Conservation (phyloP, 2,113 vertebrate genomes). For the Epinephelus fuscoguttatus region DNA sequence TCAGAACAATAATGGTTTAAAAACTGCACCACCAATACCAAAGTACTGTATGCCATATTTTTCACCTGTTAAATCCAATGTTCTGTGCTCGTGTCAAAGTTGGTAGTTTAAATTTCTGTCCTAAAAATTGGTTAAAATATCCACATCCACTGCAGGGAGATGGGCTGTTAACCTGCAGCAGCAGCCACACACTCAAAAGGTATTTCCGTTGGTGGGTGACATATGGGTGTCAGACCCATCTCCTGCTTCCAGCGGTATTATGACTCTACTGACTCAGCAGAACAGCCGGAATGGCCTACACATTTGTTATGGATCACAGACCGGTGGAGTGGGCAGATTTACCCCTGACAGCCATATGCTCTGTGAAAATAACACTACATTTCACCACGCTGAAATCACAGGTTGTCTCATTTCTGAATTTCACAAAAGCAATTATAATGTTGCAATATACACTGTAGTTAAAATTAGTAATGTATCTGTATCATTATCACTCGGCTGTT, state of each 20-base stretch:
- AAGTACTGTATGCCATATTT: neutral
- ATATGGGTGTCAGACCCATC: slow-evolving; percentile 67
- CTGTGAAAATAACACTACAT: slow-evolving; percentile 12
- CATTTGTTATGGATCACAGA: slow-evolving; percentile 68
- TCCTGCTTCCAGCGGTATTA: slow-evolving; percentile 46
- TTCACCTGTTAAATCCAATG: neutral
- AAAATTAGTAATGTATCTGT: neutral
- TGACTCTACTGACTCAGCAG: slow-evolving; percentile 54
- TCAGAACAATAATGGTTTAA: neutral
- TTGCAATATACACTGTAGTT: neutral
- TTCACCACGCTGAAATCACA: slow-evolving; percentile 10
- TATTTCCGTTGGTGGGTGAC: slow-evolving; percentile 55
- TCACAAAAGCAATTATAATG: neutral
- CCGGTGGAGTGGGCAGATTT: slow-evolving; percentile 51
- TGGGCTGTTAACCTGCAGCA: slow-evolving; percentile 47
- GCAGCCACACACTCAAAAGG: slow-evolving; percentile 32
- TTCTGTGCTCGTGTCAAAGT: neutral
- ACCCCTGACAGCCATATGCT: slow-evolving; percentile 48
- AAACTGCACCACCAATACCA: neutral
- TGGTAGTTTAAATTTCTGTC: slow-evolving; percentile 1
- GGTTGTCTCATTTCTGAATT: neutral
- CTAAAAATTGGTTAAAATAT: slow-evolving; percentile 18
- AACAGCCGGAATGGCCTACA: slow-evolving; percentile 41
- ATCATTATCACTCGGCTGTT: neutral
- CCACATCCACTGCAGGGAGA: slow-evolving; percentile 28